Conservation (phyloP, 2,113 vertebrate species). For the Bos javanicus region DNA sequence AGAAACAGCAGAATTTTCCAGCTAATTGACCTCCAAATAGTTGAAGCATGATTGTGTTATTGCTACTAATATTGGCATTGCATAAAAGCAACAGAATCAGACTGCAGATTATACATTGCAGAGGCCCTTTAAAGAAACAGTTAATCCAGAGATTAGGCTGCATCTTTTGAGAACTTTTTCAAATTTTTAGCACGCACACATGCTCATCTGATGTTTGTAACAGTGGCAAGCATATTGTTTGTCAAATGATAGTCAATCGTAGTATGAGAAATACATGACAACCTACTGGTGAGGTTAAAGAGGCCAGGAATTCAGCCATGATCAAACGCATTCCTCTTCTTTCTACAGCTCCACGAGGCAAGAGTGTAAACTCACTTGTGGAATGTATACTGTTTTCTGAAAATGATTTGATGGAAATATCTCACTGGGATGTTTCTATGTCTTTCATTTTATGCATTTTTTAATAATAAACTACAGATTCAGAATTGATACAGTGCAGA, state of each 20-base stretch:
- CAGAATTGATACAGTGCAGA: not conserved
- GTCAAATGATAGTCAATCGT: not conserved
- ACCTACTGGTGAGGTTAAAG: not conserved
- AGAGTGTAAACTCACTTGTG: conserved; percentile 20
- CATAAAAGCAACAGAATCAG: conserved; percentile 37
- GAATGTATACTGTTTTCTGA: not conserved
- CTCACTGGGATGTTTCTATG: not conserved
- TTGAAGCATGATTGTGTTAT: not conserved
- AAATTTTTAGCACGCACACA: not conserved
- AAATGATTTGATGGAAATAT: not conserved
- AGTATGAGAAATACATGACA: not conserved
- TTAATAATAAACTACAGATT: not conserved
- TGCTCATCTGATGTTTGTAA: not conserved
- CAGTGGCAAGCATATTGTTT: not conserved
- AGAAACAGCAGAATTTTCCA: conserved; percentile 32
- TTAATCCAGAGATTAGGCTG: conserved; percentile 34
- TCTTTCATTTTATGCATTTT: not conserved
- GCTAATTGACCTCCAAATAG: conserved; percentile 27
- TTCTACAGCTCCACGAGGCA: conserved; percentile 6
- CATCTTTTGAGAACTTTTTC: conserved; percentile 17
- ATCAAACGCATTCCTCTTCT: not conserved
- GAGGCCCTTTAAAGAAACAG: conserved; percentile 38
- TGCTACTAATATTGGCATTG: conserved; percentile 22
- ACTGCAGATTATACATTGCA: not conserved
- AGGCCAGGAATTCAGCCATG: not conserved